Base-by-base conservation (phyloP, 2,797 vertebrate genomes). In the Xiphophorus birchmanni region DNA sequence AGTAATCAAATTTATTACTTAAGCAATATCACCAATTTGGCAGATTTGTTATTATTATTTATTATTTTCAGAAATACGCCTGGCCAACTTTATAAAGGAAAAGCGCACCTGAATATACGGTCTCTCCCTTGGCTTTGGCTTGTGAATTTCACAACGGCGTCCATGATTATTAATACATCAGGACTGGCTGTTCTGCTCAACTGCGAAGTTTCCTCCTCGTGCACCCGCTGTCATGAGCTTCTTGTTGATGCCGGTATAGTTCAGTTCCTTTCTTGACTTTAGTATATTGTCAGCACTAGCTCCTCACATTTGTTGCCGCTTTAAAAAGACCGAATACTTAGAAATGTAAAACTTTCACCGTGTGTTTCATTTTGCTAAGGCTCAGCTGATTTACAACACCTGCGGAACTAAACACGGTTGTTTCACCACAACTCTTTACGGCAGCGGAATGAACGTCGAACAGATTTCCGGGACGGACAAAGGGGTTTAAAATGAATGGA, bases 61-160 rank as follows among this genome's bases (percentile, higher is more conserved):
- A 45, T 45, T 45, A 4, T 17, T 90, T 29, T 26, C 8, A n/a
- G 5, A 0, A n/a, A 26, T 48, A 35, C 72, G 76, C 52, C 21
- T 60, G 74, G 11, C 6, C 35, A 37, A 21, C 60, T 23, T 67
- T 23, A 9, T 11, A 40, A 40, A 23, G 10, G 37, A 60, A 47
- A 75, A 56, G 47, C 75, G 80, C 84, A 99, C 98, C 98, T 97
- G 90, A 97, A 97, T 80, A 99, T 82, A 9, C 96, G 97, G 82
- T 99, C 98, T 77, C 97, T 96, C 75, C 98, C 98, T 89, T 97
- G 97, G 76, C 94, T 97, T 86, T 98, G 97, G 92, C 91, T 96
- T 42, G 95, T 95, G 83, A 99, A 94, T 63, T 93, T 94, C 26
- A 94, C 92, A 60, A 97, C 95, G 2, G 91, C 77, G 67, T 99